A percentile compares a stretch with the other conserved stretches of the same genome.
These are phyloP conservation scores for Himalopsyche japonica DNA, from an alignment of 2,888 invertebrate species.

Conservation along the genomic window DNA sequence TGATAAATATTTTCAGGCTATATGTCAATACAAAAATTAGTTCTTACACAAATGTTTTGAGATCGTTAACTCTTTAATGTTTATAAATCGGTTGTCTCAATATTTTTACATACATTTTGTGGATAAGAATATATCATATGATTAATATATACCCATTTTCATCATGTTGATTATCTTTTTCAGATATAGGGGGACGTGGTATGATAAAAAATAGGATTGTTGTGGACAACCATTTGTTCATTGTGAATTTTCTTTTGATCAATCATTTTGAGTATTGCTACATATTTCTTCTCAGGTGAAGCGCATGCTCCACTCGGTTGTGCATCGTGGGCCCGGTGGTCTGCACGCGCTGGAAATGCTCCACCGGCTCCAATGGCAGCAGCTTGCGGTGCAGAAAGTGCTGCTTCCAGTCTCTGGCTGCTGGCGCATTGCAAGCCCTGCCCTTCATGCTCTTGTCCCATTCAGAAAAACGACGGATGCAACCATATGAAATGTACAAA, in stretches of 20 bases:
- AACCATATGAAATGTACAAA: conserved; percentile 76
- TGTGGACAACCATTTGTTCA: too few species aligned
- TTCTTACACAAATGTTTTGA: too few species aligned
- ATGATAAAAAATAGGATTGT: too few species aligned
- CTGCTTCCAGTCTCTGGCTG: conserved; percentile 69
- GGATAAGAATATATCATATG: too few species aligned
- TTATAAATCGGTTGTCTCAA: too few species aligned
- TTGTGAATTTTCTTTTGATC: neutral
- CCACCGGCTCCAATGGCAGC: conserved; percentile 63
- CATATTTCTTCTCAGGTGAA: conserved; percentile 49
- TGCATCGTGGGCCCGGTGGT: conserved; percentile 66
- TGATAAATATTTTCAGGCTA: too few species aligned
- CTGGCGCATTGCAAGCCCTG: conserved; percentile 72
- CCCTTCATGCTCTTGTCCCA: conserved; percentile 71
- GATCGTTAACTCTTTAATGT: too few species aligned
- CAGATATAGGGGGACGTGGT: too few species aligned
- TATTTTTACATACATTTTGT: too few species aligned
- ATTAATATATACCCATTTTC: too few species aligned
- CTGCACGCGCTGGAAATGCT: conserved; percentile 58
- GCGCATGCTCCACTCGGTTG: conserved; percentile 71
- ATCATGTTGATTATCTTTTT: too few species aligned
- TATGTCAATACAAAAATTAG: too few species aligned
- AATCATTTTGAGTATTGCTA: neutral
- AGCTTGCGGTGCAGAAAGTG: conserved; percentile 61
- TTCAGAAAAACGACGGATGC: conserved; percentile 73